phyloP scores from a whole-genome alignment of 2,888 invertebrate species.

The Drosophila prolongata region DNA sequence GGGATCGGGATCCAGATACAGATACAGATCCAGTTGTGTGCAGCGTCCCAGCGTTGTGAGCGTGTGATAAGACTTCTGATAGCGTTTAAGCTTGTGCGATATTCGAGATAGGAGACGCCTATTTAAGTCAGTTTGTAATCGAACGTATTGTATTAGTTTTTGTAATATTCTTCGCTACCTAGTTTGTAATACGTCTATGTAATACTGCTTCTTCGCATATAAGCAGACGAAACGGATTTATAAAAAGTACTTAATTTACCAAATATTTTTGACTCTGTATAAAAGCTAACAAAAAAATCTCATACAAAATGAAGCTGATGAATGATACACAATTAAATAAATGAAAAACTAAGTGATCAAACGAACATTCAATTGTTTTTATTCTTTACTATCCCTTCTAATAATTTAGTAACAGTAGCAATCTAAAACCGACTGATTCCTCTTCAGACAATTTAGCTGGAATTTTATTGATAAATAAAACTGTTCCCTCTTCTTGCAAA shows the following conservation, averaged over 20 bases:
- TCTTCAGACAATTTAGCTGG: too few relatives aligned
- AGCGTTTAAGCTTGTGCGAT: conserved; percentile 62
- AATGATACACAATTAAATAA: conserved; percentile 56
- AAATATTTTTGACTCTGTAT: conserved; percentile 71
- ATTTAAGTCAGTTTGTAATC: conserved; percentile 77
- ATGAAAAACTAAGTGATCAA: conserved; percentile 63
- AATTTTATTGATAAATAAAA: too few relatives aligned
- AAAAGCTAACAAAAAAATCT: conserved; percentile 43
- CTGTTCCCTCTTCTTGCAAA: too few relatives aligned
- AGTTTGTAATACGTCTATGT: conserved; percentile 54
- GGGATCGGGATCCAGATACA: conserved; percentile 6
- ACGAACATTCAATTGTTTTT: conserved; percentile 29
- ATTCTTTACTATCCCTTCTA: too few relatives aligned
- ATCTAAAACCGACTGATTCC: too few relatives aligned
- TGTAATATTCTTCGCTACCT: conserved; percentile 70
- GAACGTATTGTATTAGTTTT: conserved; percentile 79
- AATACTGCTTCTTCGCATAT: conserved; percentile 57
- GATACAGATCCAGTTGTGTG: conserved; percentile 29
- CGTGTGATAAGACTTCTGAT: conserved; percentile 78
- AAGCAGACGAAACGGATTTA: conserved; percentile 75
- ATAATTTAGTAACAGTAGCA: too few relatives aligned
- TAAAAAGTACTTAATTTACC: conserved; percentile 80
- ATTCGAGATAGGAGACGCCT: conserved; percentile 52
- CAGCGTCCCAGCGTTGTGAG: conserved; percentile 56
- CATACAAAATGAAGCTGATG: conserved; percentile 63